Percentiles rank a stretch among this genome's conserved stretches.
phyloP scores from a whole-genome alignment of 2,888 invertebrate genomes.

The Trilocha varians region DNA sequence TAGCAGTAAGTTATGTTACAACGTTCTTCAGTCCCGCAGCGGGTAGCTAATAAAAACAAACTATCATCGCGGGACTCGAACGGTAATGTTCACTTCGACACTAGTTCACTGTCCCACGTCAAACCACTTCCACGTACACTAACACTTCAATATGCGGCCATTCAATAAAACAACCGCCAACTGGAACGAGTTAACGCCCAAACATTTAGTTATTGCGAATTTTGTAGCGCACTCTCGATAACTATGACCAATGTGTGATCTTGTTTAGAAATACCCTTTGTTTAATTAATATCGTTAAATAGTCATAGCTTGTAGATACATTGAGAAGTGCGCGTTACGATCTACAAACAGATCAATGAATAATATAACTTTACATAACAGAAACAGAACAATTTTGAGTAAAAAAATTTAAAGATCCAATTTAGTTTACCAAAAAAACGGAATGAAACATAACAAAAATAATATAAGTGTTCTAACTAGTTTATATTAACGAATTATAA shows the following conservation, averaged over 20 bases:
- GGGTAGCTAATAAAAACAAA: background rate
- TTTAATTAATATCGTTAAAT: no score
- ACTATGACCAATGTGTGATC: conserved; percentile 9
- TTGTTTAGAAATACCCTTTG: no score
- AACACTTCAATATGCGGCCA: conserved; percentile 54
- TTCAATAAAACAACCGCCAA: conserved; percentile 69
- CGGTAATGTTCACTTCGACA: background rate
- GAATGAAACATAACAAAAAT: conserved; percentile 61
- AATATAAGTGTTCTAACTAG: conserved; percentile 55
- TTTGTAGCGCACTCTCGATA: conserved; percentile 34
- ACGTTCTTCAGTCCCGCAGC: conserved; percentile 16
- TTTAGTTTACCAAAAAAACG: conserved; percentile 47
- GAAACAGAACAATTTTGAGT: conserved; percentile 32
- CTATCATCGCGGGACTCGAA: conserved; percentile 1
- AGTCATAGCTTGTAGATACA: background rate
- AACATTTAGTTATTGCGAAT: no score
- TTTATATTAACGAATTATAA: conserved; percentile 66
- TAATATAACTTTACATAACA: background rate
- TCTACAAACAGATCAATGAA: conserved; percentile 27
- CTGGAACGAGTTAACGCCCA: conserved; percentile 52
- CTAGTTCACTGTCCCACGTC: background rate
- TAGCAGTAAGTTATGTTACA: conserved; percentile 59
- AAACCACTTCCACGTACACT: background rate
- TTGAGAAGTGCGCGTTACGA: conserved; percentile 16
- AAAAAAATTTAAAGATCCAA: conserved; percentile 41